Base-by-base conservation (phyloP, 2,797 vertebrate species). In the Rhinatrema bivittatum region DNA sequence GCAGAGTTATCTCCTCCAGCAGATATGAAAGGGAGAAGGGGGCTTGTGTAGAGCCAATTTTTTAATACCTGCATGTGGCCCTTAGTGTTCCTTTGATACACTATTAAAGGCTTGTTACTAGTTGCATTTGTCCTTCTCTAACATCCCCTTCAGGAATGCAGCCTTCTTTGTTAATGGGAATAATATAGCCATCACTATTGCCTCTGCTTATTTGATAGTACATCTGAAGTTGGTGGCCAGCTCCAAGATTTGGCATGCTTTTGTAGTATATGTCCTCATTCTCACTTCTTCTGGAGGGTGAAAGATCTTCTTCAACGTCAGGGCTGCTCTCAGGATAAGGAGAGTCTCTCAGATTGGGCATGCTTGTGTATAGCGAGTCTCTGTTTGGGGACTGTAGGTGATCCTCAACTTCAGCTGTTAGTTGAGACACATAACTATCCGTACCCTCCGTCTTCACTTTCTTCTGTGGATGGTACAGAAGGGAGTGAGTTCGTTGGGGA, bases 81-180 rank as follows among this genome's bases (percentile, higher is more conserved):
- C 78, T 54, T 53, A 75, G 62, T 46, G 78, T 84, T 78, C 68
- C 79, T 83, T 63, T 76, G 81, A 84, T 77, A 86, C 65, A 60
- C 65, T 72, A 65, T 89, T 93, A 99, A 86, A 99, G 95, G 80
- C 96, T 99, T 25, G 96, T 99, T 61, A 99, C 93, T 74, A 99
- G 84, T 78, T 99, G 96, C 96, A 98, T 99, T 66, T 98, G 95
- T 89, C 96, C 93, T 93, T 99, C 93, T 74, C 90, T 87, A 58
- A 97, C 91, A 5, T 97, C 93, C 29, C 93, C 95, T 79, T 97
- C 93, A 0, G 94, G 94, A 68, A 93, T 79, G 63, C 90, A 90
- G 65, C 83, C 90, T 62, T 99, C 96, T 79, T 92, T 94, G 65
- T 89, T 83, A 53, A 94, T 87, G 51, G 96, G 94, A 75, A 99